These are phyloP conservation scores for Cyaniris semiargus DNA, from an alignment of 2,888 invertebrate genomes.

Conservation along the genomic window DNA sequence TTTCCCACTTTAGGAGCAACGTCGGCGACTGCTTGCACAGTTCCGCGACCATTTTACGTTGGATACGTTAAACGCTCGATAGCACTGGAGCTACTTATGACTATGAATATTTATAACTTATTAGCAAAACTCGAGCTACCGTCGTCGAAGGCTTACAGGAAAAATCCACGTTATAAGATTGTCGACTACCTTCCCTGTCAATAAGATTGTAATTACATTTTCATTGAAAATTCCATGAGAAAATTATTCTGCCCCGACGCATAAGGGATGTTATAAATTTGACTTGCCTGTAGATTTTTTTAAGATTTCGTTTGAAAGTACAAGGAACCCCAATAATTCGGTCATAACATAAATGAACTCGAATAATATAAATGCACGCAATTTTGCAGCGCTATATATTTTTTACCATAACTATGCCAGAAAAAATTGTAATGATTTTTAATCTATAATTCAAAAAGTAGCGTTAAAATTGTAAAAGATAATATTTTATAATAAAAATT, in stretches of 20 bases:
- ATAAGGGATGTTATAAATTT: neutral
- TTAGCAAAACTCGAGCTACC: slow-evolving; percentile 63
- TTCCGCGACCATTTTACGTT: slow-evolving; percentile 41
- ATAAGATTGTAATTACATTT: slow-evolving; percentile 20
- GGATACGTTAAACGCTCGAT: slow-evolving; percentile 67
- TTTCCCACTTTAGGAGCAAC: neutral
- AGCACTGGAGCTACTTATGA: slow-evolving; percentile 72
- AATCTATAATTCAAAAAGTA: neutral
- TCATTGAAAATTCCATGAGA: neutral
- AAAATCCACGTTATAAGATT: slow-evolving; percentile 35
- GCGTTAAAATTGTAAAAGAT: neutral
- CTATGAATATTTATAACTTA: slow-evolving; percentile 79
- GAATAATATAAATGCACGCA: too few relatives aligned
- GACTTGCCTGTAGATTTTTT: neutral
- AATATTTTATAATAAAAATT: neutral
- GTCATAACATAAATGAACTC: too few relatives aligned
- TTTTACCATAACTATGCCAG: too few relatives aligned
- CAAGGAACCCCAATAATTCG: too few relatives aligned
- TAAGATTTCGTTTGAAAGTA: too few relatives aligned
- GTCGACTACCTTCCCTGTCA: slow-evolving; percentile 12
- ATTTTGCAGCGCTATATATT: too few relatives aligned
- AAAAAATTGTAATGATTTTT: too few relatives aligned
- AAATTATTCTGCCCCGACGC: neutral
- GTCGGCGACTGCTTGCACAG: neutral
- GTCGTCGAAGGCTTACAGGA: slow-evolving; percentile 56